These are phyloP conservation scores for Ornithorhynchus anatinus DNA, from an alignment of 2,113 vertebrate genomes.

Conservation along the genomic window DNA sequence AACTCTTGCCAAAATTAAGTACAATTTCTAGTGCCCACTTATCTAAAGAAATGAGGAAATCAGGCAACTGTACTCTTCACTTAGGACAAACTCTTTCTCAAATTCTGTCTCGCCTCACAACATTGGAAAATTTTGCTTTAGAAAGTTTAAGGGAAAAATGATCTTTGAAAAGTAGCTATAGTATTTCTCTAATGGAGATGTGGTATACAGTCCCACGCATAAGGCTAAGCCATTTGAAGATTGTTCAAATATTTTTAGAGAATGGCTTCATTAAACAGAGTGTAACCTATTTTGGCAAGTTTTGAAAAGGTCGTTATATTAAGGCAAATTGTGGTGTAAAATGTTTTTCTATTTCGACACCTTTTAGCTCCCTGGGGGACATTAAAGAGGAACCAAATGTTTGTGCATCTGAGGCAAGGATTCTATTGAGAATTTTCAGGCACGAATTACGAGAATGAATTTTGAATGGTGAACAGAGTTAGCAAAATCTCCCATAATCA, in stretches of 20 bases:
- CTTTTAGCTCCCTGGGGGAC: too few relatives aligned
- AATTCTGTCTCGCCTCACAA: slow-evolving; percentile 45
- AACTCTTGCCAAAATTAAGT: slow-evolving; percentile 81
- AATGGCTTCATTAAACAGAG: slow-evolving; percentile 39
- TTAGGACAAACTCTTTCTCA: slow-evolving; percentile 45
- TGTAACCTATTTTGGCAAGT: not conserved
- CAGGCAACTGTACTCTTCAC: slow-evolving; percentile 57
- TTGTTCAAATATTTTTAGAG: not conserved
- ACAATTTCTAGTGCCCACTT: slow-evolving; percentile 77
- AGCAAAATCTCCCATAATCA: not conserved
- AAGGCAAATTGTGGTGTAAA: not conserved
- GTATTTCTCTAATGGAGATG: slow-evolving; percentile 25
- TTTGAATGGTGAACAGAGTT: slow-evolving; percentile 17
- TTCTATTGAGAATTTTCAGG: slow-evolving; percentile 4
- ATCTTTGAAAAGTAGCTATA: slow-evolving; percentile 19
- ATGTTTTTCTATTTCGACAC: not conserved
- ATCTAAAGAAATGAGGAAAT: slow-evolving; percentile 67
- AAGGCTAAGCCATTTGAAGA: slow-evolving; percentile 16
- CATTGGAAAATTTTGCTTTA: slow-evolving; percentile 37
- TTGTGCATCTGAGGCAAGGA: too few relatives aligned
- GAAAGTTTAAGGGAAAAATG: slow-evolving; percentile 44
- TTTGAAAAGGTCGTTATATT: not conserved
- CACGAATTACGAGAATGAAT: not conserved
- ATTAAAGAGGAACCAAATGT: too few relatives aligned
- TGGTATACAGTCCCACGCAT: not conserved